These are phyloP conservation scores for Leptinotarsa rubiginosa DNA, from an alignment of 2,888 invertebrate genomes.

Conservation along the genomic window DNA sequence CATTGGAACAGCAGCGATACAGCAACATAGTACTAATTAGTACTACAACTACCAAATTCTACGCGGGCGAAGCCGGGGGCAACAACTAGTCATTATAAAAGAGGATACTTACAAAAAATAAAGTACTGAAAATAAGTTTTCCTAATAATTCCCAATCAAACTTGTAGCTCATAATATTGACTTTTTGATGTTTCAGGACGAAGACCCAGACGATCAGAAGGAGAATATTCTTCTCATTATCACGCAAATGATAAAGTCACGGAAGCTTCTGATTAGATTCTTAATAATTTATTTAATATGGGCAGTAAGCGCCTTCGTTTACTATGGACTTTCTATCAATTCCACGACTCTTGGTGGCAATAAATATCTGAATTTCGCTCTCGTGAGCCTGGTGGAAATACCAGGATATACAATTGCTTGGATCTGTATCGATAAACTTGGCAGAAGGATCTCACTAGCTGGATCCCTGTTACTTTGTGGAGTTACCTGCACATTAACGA, in stretches of 20 bases:
- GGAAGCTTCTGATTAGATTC: conserved; percentile 65
- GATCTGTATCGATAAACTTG: conserved; percentile 68
- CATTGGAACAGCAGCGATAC: no score
- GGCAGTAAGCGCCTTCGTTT: conserved; percentile 76
- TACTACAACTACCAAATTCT: no score
- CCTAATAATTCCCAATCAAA: no score
- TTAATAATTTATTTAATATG: conserved; percentile 56
- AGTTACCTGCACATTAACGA: conserved; percentile 69
- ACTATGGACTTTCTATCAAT: conserved; percentile 76
- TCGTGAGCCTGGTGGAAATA: conserved; percentile 73
- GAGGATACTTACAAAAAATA: no score
- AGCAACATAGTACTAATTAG: no score
- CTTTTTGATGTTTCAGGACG: conserved; percentile 9
- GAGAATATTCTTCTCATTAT: conserved; percentile 64
- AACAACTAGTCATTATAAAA: no score
- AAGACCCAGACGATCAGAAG: conserved; percentile 39
- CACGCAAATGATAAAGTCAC: conserved; percentile 66
- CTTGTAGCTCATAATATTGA: no score
- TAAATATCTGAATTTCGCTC: conserved; percentile 76
- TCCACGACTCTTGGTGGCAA: conserved; percentile 76
- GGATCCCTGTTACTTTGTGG: conserved; percentile 66
- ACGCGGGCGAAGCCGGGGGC: no score
- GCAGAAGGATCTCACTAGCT: conserved; percentile 69
- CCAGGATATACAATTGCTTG: conserved; percentile 71
- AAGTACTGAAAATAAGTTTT: no score